phyloP scores from a whole-genome alignment of 2,113 vertebrate genomes.

The Bungarus multicinctus region DNA sequence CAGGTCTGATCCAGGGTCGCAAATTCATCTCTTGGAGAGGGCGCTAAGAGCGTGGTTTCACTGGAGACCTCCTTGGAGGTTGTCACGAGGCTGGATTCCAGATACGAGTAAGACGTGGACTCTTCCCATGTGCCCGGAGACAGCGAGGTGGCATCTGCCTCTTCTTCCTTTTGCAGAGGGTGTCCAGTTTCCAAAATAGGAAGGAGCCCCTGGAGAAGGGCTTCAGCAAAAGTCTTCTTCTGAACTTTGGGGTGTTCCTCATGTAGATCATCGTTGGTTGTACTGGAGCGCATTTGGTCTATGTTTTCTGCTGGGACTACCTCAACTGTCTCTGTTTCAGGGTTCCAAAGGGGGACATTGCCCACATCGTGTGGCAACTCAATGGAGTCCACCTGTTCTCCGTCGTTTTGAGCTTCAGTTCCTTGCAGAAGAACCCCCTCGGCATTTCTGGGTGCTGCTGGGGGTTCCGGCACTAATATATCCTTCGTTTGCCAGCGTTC shows the following conservation, averaged over 20 bases:
- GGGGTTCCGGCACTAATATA: accelerated
- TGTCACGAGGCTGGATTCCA: background rate
- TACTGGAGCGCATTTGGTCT: accelerated
- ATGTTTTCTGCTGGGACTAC: background rate
- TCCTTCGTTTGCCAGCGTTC: accelerated
- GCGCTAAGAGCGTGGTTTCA: background rate
- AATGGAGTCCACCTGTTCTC: accelerated
- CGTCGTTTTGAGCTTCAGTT: accelerated
- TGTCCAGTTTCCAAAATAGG: background rate
- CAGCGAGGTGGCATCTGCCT: accelerated
- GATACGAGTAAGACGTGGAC: background rate
- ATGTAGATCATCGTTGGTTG: accelerated
- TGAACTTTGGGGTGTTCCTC: background rate
- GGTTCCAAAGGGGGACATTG: accelerated
- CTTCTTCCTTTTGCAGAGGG: accelerated
- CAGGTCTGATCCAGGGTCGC: background rate
- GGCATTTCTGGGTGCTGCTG: accelerated
- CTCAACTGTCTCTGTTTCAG: background rate
- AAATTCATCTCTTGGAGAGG: background rate
- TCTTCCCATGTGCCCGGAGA: background rate
- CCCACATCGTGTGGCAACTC: background rate
- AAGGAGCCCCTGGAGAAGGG: background rate
- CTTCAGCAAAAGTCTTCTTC: constrained; percentile 10
- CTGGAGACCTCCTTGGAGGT: background rate
- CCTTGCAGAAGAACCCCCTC: background rate